Evolutionary conservation across 2,113 vertebrate species (phyloP).

Genomic region (Ciconia maguari): DNA sequence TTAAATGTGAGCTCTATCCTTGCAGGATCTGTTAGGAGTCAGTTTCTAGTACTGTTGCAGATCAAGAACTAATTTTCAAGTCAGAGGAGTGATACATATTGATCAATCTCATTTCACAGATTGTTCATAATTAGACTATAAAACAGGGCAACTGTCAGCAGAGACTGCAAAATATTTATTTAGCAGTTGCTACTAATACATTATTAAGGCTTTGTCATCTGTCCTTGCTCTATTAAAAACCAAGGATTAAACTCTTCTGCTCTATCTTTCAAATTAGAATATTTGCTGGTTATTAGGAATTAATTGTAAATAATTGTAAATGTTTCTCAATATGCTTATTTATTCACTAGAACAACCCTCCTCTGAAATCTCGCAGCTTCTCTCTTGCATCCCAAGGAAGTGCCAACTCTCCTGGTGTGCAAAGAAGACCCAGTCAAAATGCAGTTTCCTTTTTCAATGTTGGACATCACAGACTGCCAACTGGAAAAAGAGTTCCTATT

Average conservation of each 20-base stretch:
- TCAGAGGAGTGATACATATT: not conserved
- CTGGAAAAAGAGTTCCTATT: slow-evolving; percentile 80
- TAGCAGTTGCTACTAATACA: not conserved
- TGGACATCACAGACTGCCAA: slow-evolving; percentile 82
- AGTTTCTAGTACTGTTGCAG: not conserved
- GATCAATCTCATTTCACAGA: not conserved
- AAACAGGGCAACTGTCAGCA: not conserved
- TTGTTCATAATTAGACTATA: not conserved
- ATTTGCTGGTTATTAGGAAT: not conserved
- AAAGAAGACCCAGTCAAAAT: slow-evolving; percentile 90
- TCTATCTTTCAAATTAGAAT: not conserved
- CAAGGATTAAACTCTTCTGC: not conserved
- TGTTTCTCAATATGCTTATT: slow-evolving; percentile 64
- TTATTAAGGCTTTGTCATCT: not conserved
- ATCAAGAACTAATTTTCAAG: not conserved
- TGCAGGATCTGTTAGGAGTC: not conserved
- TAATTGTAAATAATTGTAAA: slow-evolving; percentile 33
- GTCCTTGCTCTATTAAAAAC: not conserved
- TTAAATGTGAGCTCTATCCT: not conserved
- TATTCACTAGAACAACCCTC: slow-evolving; percentile 89
- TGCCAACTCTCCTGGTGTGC: slow-evolving; percentile 86
- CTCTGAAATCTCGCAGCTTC: slow-evolving; percentile 93
- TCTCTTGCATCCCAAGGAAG: slow-evolving; percentile 93
- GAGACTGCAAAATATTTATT: not conserved
- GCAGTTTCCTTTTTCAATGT: slow-evolving; percentile 82